Evolutionary conservation across 30 jellyfish, hydroid and myxozoan species (phyloP), one percentile per base, ranked within the genome.

Genomic region (Chrysaora quinquecirrha): DNA sequence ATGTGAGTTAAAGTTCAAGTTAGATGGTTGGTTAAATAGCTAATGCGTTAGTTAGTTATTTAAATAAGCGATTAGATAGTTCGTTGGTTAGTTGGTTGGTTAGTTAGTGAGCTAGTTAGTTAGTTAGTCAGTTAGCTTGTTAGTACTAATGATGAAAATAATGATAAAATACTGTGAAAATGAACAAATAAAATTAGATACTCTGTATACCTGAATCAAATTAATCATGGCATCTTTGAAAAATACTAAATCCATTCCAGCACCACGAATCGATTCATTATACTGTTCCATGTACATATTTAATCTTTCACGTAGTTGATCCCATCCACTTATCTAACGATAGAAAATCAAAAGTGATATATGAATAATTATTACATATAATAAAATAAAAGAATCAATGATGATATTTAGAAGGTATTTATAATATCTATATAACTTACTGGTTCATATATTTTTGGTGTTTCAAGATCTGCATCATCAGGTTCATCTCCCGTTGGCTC

Each of bases 401-500:
- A 21, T 4, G n/a, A 4, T 6, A 25, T 21, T 21, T 66, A 4
- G 25, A 66, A 66, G 25, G 22, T 43, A n/a, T 43, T 43, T 6
- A 19, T 24, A 21, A 29, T 7, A 30, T 23, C 3, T 29, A 70
- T 29, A 2, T 19, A 24, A 4, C 84, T 33, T 80, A 88, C 97
- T 48, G 87, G 84, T 65, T 88, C 97, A 33, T 88, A 88, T 10
- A 88, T 64, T 47, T 88, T 88, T 18, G 97, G 97, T 3, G 85
- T 73, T 72, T 88, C 97, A 47, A 88, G 0, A 31, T 88, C 97
- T 0, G 85, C 90, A 79, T 88, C 97, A 52, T 88, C 97, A 3
- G 97, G 93, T 30, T 88, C 97, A 12, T 88, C 97, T 1, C 97
- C 97, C 35, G 97, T 88, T 30, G 97, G 93, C 46, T 88, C 97